Conservation (phyloP, 2,797 vertebrate genomes). For the Pantherophis alleghaniensis region DNA sequence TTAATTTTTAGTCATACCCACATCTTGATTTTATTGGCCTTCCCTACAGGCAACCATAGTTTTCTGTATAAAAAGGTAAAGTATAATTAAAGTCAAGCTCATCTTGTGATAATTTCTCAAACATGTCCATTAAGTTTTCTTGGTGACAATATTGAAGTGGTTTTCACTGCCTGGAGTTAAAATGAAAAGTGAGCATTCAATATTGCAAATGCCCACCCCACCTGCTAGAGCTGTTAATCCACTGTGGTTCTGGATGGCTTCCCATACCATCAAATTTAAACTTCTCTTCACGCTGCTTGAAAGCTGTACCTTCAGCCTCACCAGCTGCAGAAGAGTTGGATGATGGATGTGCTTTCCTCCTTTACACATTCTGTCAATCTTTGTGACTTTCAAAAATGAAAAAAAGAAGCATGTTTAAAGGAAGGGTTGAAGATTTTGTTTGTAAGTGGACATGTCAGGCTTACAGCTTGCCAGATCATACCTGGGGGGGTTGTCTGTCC, state of each 20-base stretch:
- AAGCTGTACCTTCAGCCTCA: conserved; percentile 24
- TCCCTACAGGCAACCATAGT: not conserved
- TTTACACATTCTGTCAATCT: conserved; percentile 12
- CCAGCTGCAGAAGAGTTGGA: not conserved
- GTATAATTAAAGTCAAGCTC: not conserved
- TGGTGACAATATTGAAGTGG: not conserved
- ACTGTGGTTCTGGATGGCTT: conserved; percentile 19
- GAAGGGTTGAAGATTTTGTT: conserved; percentile 35
- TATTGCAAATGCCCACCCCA: not conserved
- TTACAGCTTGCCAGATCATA: conserved; percentile 48
- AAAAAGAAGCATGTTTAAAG: conserved; percentile 40
- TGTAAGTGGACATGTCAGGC: conserved; percentile 35
- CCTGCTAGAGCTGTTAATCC: not conserved
- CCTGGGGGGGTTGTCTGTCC: conserved; percentile 45
- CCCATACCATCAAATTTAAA: not conserved
- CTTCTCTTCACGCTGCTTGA: not conserved
- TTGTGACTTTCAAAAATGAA: conserved; percentile 29
- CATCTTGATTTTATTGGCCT: not conserved
- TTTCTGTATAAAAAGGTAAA: not conserved
- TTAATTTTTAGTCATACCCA: not conserved
- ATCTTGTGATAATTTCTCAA: not conserved
- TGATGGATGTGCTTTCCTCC: not conserved
- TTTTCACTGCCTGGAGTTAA: not conserved
- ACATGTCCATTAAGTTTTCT: not conserved
- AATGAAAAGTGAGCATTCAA: not conserved